Evolutionary conservation across 2,797 vertebrate genomes (phyloP).

Genomic region (Melanotaenia trifasciata): DNA sequence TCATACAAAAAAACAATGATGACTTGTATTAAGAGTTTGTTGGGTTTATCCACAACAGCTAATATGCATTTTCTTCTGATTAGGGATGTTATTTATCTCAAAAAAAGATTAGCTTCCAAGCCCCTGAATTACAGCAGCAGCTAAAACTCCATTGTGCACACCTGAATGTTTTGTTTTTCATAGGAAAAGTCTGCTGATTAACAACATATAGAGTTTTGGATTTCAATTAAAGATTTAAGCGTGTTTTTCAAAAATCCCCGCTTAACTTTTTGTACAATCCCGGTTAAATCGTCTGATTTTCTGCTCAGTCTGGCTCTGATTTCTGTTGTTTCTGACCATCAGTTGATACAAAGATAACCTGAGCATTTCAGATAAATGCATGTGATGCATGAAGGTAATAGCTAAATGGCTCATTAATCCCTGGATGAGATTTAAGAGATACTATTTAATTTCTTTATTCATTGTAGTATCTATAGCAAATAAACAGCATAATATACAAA

Average conservation of each 20-base stretch:
- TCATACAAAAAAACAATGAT: background rate
- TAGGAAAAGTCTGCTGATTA: background rate
- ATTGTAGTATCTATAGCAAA: constrained; percentile 17
- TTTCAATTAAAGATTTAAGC: background rate
- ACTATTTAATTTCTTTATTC: background rate
- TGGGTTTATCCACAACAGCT: background rate
- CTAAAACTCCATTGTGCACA: background rate
- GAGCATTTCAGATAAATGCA: constrained; percentile 51
- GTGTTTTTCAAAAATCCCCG: background rate
- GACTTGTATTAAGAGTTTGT: background rate
- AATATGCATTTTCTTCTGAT: background rate
- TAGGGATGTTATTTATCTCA: background rate
- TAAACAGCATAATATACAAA: constrained; percentile 17
- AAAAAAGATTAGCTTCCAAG: background rate
- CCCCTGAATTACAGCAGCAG: background rate
- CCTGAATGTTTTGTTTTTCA: background rate
- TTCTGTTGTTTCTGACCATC: constrained; percentile 1
- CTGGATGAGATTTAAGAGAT: constrained; percentile 7
- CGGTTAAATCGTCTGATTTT: background rate
- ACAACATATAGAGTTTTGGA: background rate
- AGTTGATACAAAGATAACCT: constrained; percentile 22
- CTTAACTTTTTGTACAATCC: background rate
- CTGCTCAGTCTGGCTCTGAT: constrained; percentile 1
- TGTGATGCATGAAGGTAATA: constrained; percentile 32
- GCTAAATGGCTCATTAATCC: constrained; percentile 16